phyloP scores from a whole-genome alignment of 2,797 vertebrate species.

The Molossus alvarezi region DNA sequence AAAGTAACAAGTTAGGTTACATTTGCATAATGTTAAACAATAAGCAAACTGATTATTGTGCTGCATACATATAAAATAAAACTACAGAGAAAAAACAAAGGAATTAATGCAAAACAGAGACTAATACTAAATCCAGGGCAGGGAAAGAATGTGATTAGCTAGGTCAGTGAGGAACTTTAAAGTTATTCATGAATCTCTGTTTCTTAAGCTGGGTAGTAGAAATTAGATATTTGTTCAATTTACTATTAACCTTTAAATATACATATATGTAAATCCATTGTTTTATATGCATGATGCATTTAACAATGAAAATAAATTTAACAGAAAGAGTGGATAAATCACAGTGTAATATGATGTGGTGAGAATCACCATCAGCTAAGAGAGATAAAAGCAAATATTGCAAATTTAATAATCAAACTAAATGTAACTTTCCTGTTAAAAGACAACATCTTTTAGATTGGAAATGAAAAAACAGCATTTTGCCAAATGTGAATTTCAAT shows the following conservation, averaged over 20 bases:
- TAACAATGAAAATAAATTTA: slow-evolving; percentile 27
- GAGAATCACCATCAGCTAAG: background rate
- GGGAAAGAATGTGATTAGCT: background rate
- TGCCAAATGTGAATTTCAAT: background rate
- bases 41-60: background rate
- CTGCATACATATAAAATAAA: background rate
- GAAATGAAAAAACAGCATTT: background rate
- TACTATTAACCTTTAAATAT: background rate
- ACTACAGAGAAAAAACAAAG: background rate
- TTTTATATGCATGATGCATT: background rate
- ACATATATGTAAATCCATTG: background rate
- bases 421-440: background rate
- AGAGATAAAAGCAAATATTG: background rate
- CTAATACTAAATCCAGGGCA: background rate
- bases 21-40: background rate
- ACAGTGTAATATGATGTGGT: background rate
- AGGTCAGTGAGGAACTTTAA: background rate
- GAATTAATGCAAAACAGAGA: slow-evolving; percentile 7
- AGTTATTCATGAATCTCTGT: background rate
- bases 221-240: slow-evolving; percentile 26
- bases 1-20: background rate
- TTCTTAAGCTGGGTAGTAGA: background rate
- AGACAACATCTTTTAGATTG: background rate
- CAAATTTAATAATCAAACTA: slow-evolving; percentile 13
- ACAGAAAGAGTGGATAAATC: slow-evolving; percentile 23